Conservation (phyloP, 2,797 vertebrate species). For the Danio kyathit region DNA sequence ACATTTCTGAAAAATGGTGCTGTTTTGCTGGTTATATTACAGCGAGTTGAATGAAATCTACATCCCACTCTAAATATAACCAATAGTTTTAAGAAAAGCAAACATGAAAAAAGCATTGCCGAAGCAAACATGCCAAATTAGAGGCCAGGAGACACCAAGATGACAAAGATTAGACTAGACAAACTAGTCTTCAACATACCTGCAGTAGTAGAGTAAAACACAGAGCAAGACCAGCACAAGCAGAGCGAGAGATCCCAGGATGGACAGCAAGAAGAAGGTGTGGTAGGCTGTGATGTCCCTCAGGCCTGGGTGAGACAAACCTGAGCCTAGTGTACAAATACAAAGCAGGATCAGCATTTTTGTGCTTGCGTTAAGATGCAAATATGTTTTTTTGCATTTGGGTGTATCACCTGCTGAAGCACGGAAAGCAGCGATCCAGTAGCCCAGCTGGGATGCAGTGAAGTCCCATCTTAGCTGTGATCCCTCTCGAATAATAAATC, state of each 20-base stretch:
- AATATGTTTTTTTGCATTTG: background rate
- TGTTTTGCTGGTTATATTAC: too few species aligned
- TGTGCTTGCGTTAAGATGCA: background rate
- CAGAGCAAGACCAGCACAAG: slow-evolving; percentile 94
- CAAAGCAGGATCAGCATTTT: background rate
- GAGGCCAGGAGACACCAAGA: too few species aligned
- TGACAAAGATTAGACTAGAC: too few species aligned
- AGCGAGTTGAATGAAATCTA: too few species aligned
- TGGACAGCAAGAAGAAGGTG: slow-evolving; percentile 95
- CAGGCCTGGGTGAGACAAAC: slow-evolving; percentile 82
- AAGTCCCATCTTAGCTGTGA: slow-evolving; percentile 91
- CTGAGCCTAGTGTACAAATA: slow-evolving; percentile 57
- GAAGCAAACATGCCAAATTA: too few species aligned
- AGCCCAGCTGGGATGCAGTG: slow-evolving; percentile 90
- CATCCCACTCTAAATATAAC: too few species aligned
- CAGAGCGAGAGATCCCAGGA: slow-evolving; percentile 91
- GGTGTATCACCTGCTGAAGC: slow-evolving; percentile 78
- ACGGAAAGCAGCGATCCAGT: slow-evolving; percentile 94
- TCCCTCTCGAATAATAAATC: slow-evolving; percentile 92
- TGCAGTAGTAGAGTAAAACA: slow-evolving; percentile 97
- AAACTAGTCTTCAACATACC: slow-evolving; percentile 67
- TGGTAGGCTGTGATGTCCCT: slow-evolving; percentile 95
- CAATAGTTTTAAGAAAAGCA: too few species aligned
- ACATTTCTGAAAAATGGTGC: background rate
- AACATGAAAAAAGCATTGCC: too few species aligned